A percentile compares a stretch with the other conserved stretches of the same genome.
phyloP scores from a whole-genome alignment of 1,140 invertebrate species.

The Piezodorus guildinii region DNA sequence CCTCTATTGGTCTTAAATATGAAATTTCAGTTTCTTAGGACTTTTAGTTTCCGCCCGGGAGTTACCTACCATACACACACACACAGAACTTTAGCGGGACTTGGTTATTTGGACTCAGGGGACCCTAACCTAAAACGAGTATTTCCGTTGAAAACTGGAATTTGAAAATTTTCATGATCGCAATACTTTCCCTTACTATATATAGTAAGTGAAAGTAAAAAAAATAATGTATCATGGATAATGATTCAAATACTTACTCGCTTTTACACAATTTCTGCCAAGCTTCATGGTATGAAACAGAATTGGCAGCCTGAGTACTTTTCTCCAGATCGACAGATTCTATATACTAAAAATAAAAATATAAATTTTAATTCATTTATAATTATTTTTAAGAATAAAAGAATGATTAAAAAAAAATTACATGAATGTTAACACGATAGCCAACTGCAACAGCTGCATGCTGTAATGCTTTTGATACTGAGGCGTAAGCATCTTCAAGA shows the following conservation, averaged over 20 bases:
- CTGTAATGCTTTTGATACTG: slow-evolving; percentile 87
- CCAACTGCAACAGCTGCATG: slow-evolving; percentile 79
- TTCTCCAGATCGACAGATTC: slow-evolving; percentile 83
- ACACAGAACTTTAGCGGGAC: too few species aligned
- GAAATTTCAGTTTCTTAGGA: too few species aligned
- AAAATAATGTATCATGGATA: too few species aligned
- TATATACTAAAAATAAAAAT: slow-evolving; percentile 51
- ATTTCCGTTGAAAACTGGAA: too few species aligned
- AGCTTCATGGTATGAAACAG: slow-evolving; percentile 81
- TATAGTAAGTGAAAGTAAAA: too few species aligned
- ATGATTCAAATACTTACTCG: slow-evolving; percentile 61
- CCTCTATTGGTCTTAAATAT: too few species aligned
- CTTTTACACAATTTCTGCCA: slow-evolving; percentile 84
- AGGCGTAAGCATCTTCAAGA: slow-evolving; percentile 91
- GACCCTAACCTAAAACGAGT: too few species aligned
- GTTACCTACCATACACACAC: too few species aligned
- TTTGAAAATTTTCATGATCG: too few species aligned
- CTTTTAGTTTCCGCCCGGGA: too few species aligned
- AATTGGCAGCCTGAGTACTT: slow-evolving; percentile 54
- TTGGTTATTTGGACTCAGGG: too few species aligned
- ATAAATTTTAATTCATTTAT: slow-evolving; percentile 12
- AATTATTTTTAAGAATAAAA: slow-evolving; percentile 1
- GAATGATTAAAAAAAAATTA: slow-evolving; percentile 32
- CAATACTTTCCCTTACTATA: too few species aligned
- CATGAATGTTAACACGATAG: slow-evolving; percentile 69